Base-by-base conservation (phyloP, 2,888 invertebrate species). In the Eustalomyia histrio region DNA sequence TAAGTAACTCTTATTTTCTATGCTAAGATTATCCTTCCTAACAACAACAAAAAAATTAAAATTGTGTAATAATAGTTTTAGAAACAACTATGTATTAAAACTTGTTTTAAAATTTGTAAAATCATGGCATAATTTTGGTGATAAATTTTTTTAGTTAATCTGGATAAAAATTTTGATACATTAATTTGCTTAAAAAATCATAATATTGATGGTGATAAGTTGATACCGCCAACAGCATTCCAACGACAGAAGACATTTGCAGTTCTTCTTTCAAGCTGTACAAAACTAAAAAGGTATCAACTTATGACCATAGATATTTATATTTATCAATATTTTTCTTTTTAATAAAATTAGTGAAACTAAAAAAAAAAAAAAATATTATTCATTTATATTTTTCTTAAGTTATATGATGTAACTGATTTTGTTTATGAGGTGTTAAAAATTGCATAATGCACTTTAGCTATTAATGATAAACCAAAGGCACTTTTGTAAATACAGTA, bases 381-480 rank as follows among this genome's bases (percentile, higher is more conserved):
- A 9, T 24, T 9, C 5, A 61, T 47, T 39, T 12, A 55, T 68
- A 57, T 47, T 55, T 63, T 71, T 52, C 50, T 53, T 1, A 50
- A 58, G 52, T 17, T 67, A 78, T 71, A 55, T 72, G 60, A 72
- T 78, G 78, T 72, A 78, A 78, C 53, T 55, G 72, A 78, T 72
- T 55, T 55, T 55, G 35, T 43, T 16, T 47, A 53, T 72, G 50
- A 74, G 39, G 18, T 67, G 67, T 24, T n/a, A 60, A 60, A 60
- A 67, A 67, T 60, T 75, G 29, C 35, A 60, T 74, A 60, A 35
- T 67, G 21, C 52, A 58, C 29, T 65, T 65, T 18, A 55, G 21
- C 24, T 5, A 24, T 24, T 3, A 24, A 24, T 24, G 24, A 5
- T 24, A 24, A 24, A 24, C 24, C 24, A 24, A 24, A 24, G 24